A percentile compares a stretch with the other conserved stretches of the same genome.
These are phyloP conservation scores for Chloroceryle amazona DNA, from an alignment of 2,797 vertebrate species.

Conservation along the genomic window DNA sequence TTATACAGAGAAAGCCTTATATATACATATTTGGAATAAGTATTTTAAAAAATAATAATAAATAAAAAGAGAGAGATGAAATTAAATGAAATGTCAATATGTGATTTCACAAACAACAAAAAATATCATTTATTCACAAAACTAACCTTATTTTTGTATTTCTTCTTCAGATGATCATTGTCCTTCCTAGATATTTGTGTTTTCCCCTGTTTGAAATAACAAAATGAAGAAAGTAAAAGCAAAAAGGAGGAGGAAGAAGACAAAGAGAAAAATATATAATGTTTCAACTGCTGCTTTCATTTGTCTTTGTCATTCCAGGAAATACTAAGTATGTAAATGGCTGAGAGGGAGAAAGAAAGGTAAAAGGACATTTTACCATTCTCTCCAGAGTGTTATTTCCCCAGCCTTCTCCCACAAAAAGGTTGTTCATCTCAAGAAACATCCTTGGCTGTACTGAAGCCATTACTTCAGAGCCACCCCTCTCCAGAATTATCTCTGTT, in stretches of 20 bases:
- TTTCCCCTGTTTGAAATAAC: not conserved
- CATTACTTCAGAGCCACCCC: not conserved
- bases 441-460: fast-evolving
- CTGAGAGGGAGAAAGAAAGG: not conserved
- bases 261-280: not conserved
- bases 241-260: not conserved
- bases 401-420: not conserved
- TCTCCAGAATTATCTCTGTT: not conserved
- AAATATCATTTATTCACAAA: not conserved
- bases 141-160: not conserved
- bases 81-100: not conserved
- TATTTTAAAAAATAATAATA: not conserved
- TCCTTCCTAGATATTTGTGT: not conserved
- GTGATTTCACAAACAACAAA: not conserved
- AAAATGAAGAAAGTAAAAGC: not conserved
- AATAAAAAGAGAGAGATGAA: not conserved
- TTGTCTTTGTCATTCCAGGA: not conserved
- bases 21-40: not conserved
- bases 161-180: not conserved
- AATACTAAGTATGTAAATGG: not conserved
- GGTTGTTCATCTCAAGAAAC: not conserved
- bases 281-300: not conserved
- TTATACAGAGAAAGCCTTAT: not conserved
- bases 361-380: not conserved
- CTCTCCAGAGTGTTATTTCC: not conserved